Base-by-base conservation (phyloP, 2,113 vertebrate species). In the Oenanthe oenanthe region DNA sequence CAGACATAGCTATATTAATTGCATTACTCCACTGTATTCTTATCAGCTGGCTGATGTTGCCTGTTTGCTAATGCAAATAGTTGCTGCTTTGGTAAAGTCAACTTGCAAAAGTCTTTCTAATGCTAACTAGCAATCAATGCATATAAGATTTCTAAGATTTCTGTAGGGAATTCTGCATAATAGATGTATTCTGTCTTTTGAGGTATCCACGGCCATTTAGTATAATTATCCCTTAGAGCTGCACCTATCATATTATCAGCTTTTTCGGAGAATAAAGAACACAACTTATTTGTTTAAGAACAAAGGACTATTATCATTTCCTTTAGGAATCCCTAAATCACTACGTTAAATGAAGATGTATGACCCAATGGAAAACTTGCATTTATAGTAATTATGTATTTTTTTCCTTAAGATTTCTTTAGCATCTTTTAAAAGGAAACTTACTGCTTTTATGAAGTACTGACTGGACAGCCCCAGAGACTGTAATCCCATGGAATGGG, bases 1-100 rank as follows among this genome's bases (percentile, higher is more conserved):
- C 96, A 98, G 97, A 98, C 96, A 96, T 97, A 98, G 98, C 97
- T 98, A 96, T 98, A 98, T 98, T 98, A 98, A 98, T 98, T 98
- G 96, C 97, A 97, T 97, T 95, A 95, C 96, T 97, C 94, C 86
- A 94, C 93, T 94, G 94, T 95, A 96, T 97, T 97, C 97, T 98
- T 98, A 98, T 97, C 97, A 96, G 97, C 97, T 96, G 97, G 95
- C 96, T 94, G 96, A 93, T 97, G 95, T 95, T 97, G 92, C 96
- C 90, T 97, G 85, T 92, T 97, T 97, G 96, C 95, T 97, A 97
- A 98, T 97, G 97, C 97, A 97, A 98, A 97, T 95, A 97, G 93
- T 98, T 93, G 85, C 96, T 96, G 94, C 95, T 97, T 96, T 97
- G 86, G 96, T 97, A 89, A 94, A 97, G 95, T 97, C 96, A 97